A percentile compares a stretch with the other conserved stretches of the same genome.
These are phyloP conservation scores for Heteractis magnifica DNA, from an alignment of 92 coral and sea anemone genomes.

Conservation along the genomic window DNA sequence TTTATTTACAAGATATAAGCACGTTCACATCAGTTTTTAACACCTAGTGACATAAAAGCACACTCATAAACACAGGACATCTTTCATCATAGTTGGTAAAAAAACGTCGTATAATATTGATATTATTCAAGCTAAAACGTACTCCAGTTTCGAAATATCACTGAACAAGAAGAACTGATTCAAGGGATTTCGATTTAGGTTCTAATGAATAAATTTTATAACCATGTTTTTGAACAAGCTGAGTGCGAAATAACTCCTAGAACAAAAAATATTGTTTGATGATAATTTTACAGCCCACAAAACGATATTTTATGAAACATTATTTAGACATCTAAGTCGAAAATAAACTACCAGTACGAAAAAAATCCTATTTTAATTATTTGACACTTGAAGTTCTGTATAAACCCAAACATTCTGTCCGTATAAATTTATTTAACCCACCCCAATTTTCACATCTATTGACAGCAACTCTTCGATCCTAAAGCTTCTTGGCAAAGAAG, in stretches of 20 bases:
- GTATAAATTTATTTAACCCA: neutral
- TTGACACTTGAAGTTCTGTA: neutral
- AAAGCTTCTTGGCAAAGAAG: neutral
- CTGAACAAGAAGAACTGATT: neutral
- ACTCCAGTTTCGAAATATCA: neutral
- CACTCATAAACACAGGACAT: neutral
- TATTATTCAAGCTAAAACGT: neutral
- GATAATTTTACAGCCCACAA: neutral
- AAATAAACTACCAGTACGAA: neutral
- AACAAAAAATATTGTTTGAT: neutral
- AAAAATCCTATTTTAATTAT: neutral
- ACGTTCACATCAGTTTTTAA: conserved; percentile 6
- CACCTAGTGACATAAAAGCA: neutral
- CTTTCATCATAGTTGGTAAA: neutral
- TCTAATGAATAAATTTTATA: neutral
- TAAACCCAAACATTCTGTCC: neutral
- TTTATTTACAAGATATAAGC: conserved; percentile 14
- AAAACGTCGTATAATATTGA: neutral
- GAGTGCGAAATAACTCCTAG: neutral
- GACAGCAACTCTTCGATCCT: neutral
- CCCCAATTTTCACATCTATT: neutral
- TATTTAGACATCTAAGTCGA: neutral
- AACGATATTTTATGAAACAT: neutral
- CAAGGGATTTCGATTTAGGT: neutral
- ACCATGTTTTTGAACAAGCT: neutral